phyloP scores from a whole-genome alignment of 2,888 invertebrate genomes.

The Cepaea hortensis region DNA sequence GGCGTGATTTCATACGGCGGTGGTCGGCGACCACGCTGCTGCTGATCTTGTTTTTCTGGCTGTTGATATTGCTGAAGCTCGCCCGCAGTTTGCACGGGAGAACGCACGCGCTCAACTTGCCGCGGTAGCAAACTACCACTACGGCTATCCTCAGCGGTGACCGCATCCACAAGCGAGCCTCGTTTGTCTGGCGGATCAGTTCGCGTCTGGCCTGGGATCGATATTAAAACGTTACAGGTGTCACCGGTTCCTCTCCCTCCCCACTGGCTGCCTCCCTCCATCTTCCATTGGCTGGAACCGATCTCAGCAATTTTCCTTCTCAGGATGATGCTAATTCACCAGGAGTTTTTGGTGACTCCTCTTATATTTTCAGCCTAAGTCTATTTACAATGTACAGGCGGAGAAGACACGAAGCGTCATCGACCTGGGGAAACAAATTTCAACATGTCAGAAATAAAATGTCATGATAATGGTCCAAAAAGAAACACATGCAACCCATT shows the following conservation, averaged over 20 bases:
- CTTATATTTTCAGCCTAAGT: not conserved
- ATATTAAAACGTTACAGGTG: constrained; percentile 22
- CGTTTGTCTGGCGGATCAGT: constrained; percentile 31
- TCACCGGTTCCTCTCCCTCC: constrained; percentile 26
- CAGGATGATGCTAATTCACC: not conserved
- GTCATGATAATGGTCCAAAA: too few relatives aligned
- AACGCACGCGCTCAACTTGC: not conserved
- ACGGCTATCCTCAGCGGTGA: not conserved
- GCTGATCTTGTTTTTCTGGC: not conserved
- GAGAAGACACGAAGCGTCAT: too few relatives aligned
- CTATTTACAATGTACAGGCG: too few relatives aligned
- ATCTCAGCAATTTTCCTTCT: not conserved
- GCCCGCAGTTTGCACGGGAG: not conserved
- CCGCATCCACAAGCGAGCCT: not conserved
- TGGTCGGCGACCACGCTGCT: not conserved
- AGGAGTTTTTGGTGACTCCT: not conserved
- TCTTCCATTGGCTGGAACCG: constrained; percentile 38
- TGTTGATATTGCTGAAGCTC: not conserved
- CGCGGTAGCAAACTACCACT: not conserved
- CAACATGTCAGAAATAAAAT: too few relatives aligned
- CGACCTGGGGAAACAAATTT: too few relatives aligned
- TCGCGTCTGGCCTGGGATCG: constrained; percentile 17
- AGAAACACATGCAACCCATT: too few relatives aligned
- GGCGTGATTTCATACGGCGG: not conserved
- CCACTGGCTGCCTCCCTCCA: not conserved